These are phyloP conservation scores for Atlantisia rogersi DNA, from an alignment of 2,113 vertebrate species.

Conservation along the genomic window DNA sequence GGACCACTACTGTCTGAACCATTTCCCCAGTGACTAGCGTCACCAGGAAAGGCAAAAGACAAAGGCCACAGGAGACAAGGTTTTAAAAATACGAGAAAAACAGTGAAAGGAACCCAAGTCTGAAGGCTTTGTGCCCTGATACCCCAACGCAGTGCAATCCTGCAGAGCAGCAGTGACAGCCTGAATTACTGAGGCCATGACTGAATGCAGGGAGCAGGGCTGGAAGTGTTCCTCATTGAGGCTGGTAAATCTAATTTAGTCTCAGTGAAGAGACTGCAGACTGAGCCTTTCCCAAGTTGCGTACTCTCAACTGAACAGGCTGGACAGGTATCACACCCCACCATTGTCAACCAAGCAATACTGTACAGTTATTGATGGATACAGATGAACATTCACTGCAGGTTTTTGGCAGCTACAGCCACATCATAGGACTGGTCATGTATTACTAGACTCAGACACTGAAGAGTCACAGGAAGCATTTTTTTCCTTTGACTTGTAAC, in stretches of 20 bases:
- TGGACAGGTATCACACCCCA: not conserved
- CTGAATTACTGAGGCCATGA: not conserved
- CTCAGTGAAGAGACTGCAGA: not conserved
- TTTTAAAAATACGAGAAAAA: not conserved
- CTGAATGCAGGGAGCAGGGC: not conserved
- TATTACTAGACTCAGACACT: not conserved
- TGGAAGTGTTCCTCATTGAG: not conserved
- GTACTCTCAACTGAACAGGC: not conserved
- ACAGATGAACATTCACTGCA: not conserved
- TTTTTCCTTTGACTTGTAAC: not conserved
- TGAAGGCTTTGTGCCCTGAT: not conserved
- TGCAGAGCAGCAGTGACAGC: not conserved
- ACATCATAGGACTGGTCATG: not conserved
- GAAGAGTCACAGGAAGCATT: not conserved
- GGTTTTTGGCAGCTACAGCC: not conserved
- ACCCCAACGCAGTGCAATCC: not conserved
- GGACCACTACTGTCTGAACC: not conserved
- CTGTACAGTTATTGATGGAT: not conserved
- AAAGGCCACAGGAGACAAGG: not conserved
- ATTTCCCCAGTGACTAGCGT: not conserved
- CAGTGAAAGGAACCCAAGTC: rapidly evolving
- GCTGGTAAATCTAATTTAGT: not conserved
- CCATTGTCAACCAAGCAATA: not conserved
- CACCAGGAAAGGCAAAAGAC: not conserved
- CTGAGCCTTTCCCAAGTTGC: not conserved